These are phyloP conservation scores for Malacosoma neustria DNA, from an alignment of 2,888 invertebrate genomes.

Conservation along the genomic window DNA sequence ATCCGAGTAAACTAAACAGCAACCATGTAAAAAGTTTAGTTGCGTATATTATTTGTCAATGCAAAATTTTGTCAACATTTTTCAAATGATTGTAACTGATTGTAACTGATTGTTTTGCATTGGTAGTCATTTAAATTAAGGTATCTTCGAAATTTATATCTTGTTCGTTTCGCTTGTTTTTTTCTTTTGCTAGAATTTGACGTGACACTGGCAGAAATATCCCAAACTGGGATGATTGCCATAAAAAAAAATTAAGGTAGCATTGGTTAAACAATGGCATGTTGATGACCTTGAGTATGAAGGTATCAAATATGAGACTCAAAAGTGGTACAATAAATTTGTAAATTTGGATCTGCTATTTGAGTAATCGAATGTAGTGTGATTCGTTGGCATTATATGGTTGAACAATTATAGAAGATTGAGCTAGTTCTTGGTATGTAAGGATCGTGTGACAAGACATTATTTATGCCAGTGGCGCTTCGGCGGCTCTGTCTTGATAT, in stretches of 20 bases:
- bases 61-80: slow-evolving; percentile 49
- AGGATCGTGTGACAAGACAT: slow-evolving; percentile 48
- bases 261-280: too few species aligned
- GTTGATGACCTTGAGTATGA: too few species aligned
- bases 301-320: too few species aligned
- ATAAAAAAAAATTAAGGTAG: too few species aligned
- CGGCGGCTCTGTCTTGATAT: slow-evolving; percentile 23
- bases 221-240: too few species aligned
- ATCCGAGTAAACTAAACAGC: slow-evolving; percentile 51
- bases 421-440: slow-evolving; percentile 43
- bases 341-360: slow-evolving; percentile 29
- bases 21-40: slow-evolving; percentile 45
- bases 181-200: too few species aligned
- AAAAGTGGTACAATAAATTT: too few species aligned
- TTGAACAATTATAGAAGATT: slow-evolving; percentile 41
- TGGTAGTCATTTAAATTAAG: slow-evolving; percentile 22
- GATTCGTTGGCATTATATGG: slow-evolving; percentile 29
- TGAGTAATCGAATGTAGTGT: slow-evolving; percentile 39
- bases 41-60: slow-evolving; percentile 32
- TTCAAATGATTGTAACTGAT: slow-evolving; percentile 47
- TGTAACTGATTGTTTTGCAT: slow-evolving; percentile 44
- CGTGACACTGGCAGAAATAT: too few species aligned
- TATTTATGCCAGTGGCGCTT: slow-evolving; percentile 12
- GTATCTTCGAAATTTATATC: too few species aligned
- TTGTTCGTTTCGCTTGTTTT: slow-evolving; percentile 29